phyloP scores from a whole-genome alignment of 2,113 vertebrate genomes.

The Corvus hawaiiensis region DNA sequence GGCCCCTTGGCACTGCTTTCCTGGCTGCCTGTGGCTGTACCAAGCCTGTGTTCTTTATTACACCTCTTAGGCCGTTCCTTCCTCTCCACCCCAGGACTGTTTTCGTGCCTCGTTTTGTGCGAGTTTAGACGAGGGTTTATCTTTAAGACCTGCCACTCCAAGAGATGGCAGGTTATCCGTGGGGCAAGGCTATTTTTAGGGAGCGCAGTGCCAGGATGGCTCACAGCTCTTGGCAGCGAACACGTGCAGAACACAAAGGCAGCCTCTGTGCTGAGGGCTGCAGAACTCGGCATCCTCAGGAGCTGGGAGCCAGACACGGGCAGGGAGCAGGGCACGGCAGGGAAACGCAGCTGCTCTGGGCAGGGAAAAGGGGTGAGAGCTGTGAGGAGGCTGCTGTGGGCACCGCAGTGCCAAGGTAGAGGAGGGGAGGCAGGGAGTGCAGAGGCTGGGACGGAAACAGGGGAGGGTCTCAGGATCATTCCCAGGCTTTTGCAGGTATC shows the following conservation, averaged over 20 bases:
- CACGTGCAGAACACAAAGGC: conserved; percentile 12
- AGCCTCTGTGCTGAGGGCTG: neutral
- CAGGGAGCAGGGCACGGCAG: neutral
- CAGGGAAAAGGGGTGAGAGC: neutral
- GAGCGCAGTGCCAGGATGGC: neutral
- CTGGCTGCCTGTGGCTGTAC: neutral
- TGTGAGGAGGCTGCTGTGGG: neutral
- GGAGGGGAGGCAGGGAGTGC: neutral
- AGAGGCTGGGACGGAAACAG: neutral
- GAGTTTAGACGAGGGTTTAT: fast-evolving
- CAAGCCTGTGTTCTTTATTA: fast-evolving
- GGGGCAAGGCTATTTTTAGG: conserved; percentile 49
- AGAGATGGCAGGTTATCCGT: neutral
- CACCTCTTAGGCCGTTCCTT: neutral
- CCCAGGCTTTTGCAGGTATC: neutral
- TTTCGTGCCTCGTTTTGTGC: neutral
- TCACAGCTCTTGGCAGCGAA: neutral
- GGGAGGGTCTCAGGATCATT: neutral
- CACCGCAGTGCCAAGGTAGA: fast-evolving
- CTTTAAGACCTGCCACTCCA: neutral
- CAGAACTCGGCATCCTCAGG: neutral
- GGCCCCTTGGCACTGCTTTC: neutral
- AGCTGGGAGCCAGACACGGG: conserved; percentile 14
- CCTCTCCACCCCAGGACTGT: neutral
- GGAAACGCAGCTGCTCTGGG: neutral